These are phyloP conservation scores for Eretmocerus hayati DNA, from an alignment of 2,888 invertebrate species.

Conservation along the genomic window DNA sequence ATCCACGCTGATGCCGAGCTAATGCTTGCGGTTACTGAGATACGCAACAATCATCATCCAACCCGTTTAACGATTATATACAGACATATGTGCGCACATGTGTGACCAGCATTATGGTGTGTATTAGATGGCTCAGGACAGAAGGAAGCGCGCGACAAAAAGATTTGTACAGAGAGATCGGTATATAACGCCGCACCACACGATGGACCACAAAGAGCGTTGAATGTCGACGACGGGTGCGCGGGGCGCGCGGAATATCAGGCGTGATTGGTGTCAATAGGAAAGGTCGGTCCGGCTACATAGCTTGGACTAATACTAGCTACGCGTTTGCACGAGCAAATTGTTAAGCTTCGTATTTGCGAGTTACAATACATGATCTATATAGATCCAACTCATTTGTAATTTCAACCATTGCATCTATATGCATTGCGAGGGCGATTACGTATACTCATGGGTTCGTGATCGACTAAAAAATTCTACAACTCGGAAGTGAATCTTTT, in stretches of 20 bases:
- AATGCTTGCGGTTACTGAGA: background rate
- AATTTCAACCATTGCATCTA: too few relatives aligned
- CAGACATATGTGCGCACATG: background rate
- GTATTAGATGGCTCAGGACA: background rate
- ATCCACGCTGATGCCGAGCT: background rate
- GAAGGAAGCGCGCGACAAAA: background rate
- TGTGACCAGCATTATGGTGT: background rate
- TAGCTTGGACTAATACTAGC: background rate
- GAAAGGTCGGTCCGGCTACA: conserved; percentile 28
- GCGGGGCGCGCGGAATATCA: conserved; percentile 2
- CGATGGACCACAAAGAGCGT: background rate
- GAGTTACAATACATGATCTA: too few relatives aligned
- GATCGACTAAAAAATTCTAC: too few relatives aligned
- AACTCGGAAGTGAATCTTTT: too few relatives aligned
- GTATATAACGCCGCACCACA: background rate
- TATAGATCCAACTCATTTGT: too few relatives aligned
- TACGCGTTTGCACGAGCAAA: too few relatives aligned
- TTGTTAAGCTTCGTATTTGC: too few relatives aligned
- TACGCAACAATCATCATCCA: background rate
- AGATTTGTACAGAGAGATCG: too few relatives aligned
- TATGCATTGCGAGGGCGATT: too few relatives aligned
- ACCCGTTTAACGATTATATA: background rate
- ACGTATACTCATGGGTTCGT: too few relatives aligned
- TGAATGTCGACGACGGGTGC: background rate
- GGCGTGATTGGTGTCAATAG: conserved; percentile 37